A percentile compares a stretch with the other conserved stretches of the same genome.
Conservation (phyloP, 2,113 vertebrate genomes). For the zebrafish (Danio rerio) region GRCz12tu NC_133195.1:20237501-20238000, state of each 20-base stretch:
- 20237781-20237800: constrained; percentile 13
- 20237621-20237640: not conserved
- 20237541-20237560: not conserved
- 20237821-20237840: constrained; percentile 25
- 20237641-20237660: constrained; percentile 7
- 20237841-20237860: constrained; percentile 37
- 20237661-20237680: not conserved
- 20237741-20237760: not conserved
- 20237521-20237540: constrained; percentile 1
- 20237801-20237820: constrained; percentile 31
- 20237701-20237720: not conserved
- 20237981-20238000: not conserved
- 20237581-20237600: not conserved
- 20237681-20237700: not conserved
- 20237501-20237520: not conserved
- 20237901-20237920: constrained; percentile 27
- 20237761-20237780: constrained; percentile 12
- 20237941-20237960: not conserved
- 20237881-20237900: constrained; percentile 10
- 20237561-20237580: not conserved
- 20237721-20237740: not conserved
- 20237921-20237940: not conserved
- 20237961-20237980: not conserved
- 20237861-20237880: constrained; percentile 34
- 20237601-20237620: not conserved